These are phyloP conservation scores for Platyscapa corneri DNA, from an alignment of 1,140 invertebrate species.

Conservation along the genomic window DNA sequence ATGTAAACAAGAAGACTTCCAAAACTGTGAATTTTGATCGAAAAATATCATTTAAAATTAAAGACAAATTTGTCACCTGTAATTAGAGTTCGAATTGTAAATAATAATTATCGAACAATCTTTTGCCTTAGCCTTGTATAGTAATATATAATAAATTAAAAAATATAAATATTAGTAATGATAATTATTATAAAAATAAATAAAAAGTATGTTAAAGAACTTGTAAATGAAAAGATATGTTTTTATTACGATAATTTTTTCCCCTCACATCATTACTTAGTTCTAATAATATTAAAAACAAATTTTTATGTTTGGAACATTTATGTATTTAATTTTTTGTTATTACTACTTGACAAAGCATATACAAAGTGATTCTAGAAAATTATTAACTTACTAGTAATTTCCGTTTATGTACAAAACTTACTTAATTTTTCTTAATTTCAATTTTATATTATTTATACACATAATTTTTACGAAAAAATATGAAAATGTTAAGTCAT, in stretches of 20 bases:
- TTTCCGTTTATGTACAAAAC: slow-evolving; percentile 47
- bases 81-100: slow-evolving; percentile 46
- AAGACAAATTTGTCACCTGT: slow-evolving; percentile 39
- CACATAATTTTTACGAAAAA: slow-evolving; percentile 27
- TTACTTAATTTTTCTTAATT: slow-evolving; percentile 14
- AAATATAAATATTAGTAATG: slow-evolving; percentile 43
- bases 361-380: slow-evolving; percentile 44
- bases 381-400: slow-evolving; percentile 40
- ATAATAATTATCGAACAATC: slow-evolving; percentile 48
- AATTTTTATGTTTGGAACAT: slow-evolving; percentile 35
- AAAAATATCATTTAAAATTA: slow-evolving; percentile 19
- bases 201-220: slow-evolving; percentile 47
- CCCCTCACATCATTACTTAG: neutral
- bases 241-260: slow-evolving; percentile 10
- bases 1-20: slow-evolving; percentile 17
- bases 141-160: slow-evolving; percentile 41
- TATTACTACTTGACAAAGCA: slow-evolving; percentile 45
- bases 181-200: slow-evolving; percentile 51
- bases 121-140: slow-evolving; percentile 47
- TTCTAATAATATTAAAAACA: slow-evolving; percentile 33
- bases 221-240: slow-evolving; percentile 31
- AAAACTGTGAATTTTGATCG: slow-evolving; percentile 16
- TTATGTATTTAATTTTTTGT: slow-evolving; percentile 34
- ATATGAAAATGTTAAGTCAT: slow-evolving; percentile 11
- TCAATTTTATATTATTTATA: slow-evolving; percentile 45